Base-by-base conservation (phyloP, 2,113 vertebrate species). In the Xenopus tropicalis region DNA sequence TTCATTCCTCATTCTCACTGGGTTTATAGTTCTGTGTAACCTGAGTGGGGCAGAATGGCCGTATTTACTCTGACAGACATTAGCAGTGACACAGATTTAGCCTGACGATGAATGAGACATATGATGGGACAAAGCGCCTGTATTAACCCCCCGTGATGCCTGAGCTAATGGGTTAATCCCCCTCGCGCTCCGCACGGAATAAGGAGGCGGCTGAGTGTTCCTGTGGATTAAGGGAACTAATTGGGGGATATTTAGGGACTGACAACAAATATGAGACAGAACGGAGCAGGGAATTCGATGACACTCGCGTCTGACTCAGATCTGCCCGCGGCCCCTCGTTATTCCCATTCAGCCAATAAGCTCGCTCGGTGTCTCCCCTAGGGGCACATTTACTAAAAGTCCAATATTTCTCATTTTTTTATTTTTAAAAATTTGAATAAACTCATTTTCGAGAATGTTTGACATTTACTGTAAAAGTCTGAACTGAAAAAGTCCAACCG, bases 151-250 rank as follows among this genome's bases (percentile, higher is more conserved):
- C 69, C 46, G 17, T 62, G 69, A 71, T 62, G 51, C 69, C 69
- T 71, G 69, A 58, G 42, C 69, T 71, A 71, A 71, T 71, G 69
- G 69, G 57, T 62, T 71, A 71, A 71, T 71, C 69, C 69, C 59
- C 58, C 46, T 62, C 58, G 25, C 42, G 51, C 69, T 14, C 69
- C 29, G 43, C 25, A 44, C 43, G 61, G 56, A 71, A 63, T 71
- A 52, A 42, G 21, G 61, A 62, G 51, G 44, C 59, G 46, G 70
- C 59, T 8, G 19, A 52, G 59, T 71, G 52, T 63, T 71, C 22
- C 59, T 52, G 24, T 14, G 70, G 70, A 71, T 71, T 71, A 71
- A 9, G 3, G 16, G 23, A 43, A 59, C 59, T 62, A 71, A 71
- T 71, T 63, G 52, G 61, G 70, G 70, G 62, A 25, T 59, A 71